Base-by-base conservation (phyloP, 2,888 invertebrate species). In the Pristionchus exspectatus region DNA sequence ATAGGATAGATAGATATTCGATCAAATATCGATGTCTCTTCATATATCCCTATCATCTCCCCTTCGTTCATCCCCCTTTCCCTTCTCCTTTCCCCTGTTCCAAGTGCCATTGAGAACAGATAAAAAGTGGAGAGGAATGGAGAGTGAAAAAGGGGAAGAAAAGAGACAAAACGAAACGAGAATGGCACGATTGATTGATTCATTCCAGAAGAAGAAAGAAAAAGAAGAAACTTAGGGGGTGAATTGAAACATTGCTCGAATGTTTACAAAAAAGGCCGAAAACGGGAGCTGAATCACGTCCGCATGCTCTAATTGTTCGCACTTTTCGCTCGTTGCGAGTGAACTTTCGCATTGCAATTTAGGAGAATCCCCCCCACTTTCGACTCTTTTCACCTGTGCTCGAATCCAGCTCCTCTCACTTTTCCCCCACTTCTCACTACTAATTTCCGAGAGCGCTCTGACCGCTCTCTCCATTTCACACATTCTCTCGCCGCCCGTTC, bases 21-120 rank as follows among this genome's bases (percentile, higher is more conserved):
- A 33, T 84, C 84, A 30, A 56, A 50, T 54, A 54, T 54, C 59
- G 59, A 18, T 0, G 18, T 59, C 59, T 59, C 30, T 56, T 30
- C 30, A 83, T 83, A 44, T 38, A 77, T 77, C 81, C 44, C 44
- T 30, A 72, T 72, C 72, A 30, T 72, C 50, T 38, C 59, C 59
- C 18, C 27, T 50, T 81, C 50, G 33, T 59, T 38, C 59, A 85
- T 85, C 84, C 54, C 59, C 30, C 59, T 30, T 59, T 85, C 84
- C 18, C 84, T 59, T 50, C 59, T 12, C 38, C 44, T 38, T 24
- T 38, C 59, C 83, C 0, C 33, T 33, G 59, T 85, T 59, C 56
- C 56, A 85, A 85, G 59, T 85, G 84, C 59, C 84, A 85, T 85
- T 85, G 84, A 63, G 59, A 85, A 85, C 59, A 38, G 59, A 44